Base-by-base conservation (phyloP, 92 coral and sea anemone species). In the Epizoanthus fatuus region DNA sequence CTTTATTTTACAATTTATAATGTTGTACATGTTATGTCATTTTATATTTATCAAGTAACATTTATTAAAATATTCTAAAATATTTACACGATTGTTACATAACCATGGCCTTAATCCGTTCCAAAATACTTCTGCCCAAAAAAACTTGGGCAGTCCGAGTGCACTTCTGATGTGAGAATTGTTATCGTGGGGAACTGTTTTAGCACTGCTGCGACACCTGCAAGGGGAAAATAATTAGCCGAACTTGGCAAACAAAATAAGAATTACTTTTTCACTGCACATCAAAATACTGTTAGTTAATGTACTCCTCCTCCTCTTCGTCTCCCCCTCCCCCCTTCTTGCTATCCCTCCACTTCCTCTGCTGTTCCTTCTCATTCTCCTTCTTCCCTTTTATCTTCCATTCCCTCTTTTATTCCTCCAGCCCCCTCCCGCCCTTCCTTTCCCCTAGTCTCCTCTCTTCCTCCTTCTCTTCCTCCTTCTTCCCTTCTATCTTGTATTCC, bases 101-200 rank as follows among this genome's bases (percentile, higher is more conserved):
- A 15, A 14, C 19, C 0, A 19, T 39, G 15, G 38, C 16, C 1
- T 74, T 79, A 91, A 56, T 97, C 99, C 57, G 99, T 97, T 74
- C 99, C 99, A 86, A 97, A 97, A 86, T 97, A 97, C 88, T 90
- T 95, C 81, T 93, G 97, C 72, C 99, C 99, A 93, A 97, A 97
- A 77, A 84, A 91, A 22, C 90, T 83, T 1, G 94, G 87, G 68
- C 98, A 93, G 86, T 97, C 99, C 13, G 90, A 80, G 75, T 93
- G 95, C 2, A 97, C 98, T 71, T 97, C 99, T 37, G 99, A 95
- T 5, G 99, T 97, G 13, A 97, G 97, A 78, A 97, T 91, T 75
- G 91, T 95, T 22, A 97, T 87, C 14, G 87, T 47, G 10, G 95
- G 96, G 42, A 91, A 95, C 51, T 84, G 90, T 70, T 93, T 86